Conservation (phyloP, 2,797 vertebrate genomes). For the Sebastes taczanowskii region DNA sequence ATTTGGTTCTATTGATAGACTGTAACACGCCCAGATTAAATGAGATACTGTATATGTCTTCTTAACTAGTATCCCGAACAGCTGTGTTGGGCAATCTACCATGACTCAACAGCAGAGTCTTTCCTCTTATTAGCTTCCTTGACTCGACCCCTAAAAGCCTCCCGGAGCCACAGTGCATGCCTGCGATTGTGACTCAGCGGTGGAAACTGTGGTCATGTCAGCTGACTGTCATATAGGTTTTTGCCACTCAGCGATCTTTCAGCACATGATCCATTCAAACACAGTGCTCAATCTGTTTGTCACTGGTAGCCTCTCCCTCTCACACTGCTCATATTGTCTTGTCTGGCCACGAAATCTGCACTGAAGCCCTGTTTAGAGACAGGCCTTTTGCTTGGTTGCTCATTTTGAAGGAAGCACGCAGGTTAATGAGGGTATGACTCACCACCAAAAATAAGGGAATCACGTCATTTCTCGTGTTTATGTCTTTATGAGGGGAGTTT, state of each 20-base stretch:
- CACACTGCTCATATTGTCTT: conserved; percentile 63
- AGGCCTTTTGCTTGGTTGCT: background rate
- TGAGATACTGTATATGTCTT: background rate
- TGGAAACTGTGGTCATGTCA: conserved; percentile 63
- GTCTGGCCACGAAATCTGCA: conserved; percentile 1
- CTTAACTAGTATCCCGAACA: background rate
- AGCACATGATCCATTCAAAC: conserved; percentile 72
- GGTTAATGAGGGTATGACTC: conserved; percentile 64
- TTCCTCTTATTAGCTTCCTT: conserved; percentile 11
- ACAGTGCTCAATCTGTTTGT: conserved; percentile 69
- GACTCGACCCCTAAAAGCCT: conserved; percentile 15
- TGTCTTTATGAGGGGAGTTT: conserved; percentile 66
- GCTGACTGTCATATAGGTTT: conserved; percentile 75
- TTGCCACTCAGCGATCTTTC: conserved; percentile 61
- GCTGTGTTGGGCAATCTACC: background rate
- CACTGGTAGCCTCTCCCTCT: conserved; percentile 18
- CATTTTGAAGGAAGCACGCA: conserved; percentile 35
- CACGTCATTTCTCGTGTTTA: conserved; percentile 47
- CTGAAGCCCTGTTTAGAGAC: conserved; percentile 9
- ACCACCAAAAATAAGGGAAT: conserved; percentile 24
- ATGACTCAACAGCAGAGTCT: conserved; percentile 6
- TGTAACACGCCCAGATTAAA: background rate
- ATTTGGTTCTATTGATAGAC: background rate
- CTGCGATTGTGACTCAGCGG: conserved; percentile 55
- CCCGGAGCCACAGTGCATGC: conserved; percentile 9